Evolutionary conservation across 2,113 vertebrate genomes (phyloP), one percentile per base, ranked within the genome.

Genomic region (Silurus asotus): DNA sequence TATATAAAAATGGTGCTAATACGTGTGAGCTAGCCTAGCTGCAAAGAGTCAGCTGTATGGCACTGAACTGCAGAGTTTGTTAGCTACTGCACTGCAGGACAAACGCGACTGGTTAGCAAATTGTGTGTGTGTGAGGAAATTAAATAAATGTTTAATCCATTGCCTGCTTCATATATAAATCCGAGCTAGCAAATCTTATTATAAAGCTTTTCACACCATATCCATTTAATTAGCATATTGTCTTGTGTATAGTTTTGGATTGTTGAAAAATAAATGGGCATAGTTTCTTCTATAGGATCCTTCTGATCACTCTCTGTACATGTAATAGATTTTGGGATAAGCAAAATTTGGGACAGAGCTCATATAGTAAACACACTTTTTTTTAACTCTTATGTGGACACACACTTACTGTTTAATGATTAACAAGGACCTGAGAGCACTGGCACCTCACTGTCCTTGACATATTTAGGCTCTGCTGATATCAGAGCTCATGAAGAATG

Each of bases 401-500:
- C 67, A 20, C 62, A 61, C 20, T 58, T 23, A 64, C 5, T 65
- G 69, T 37, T 61, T 82, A 82, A 82, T 51, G 58, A 86, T 82
- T 82, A 75, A 37, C 81, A 67, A 56, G 49, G 17, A 64, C 48
- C 79, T 28, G 51, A 23, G 51, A 55, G 62, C 14, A 61, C 25
- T 86, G 65, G 64, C 65, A 61, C 77, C 67, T 67, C 15, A 37
- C 65, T 74, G 77, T 62, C 77, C 65, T 25, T 70, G 53, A 81
- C 28, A 86, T 61, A 61, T 80, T 80, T 80, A 80, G n/a, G 53
- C 53, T 78, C 55, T 76, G 49, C 45, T 84, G 48, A 84, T 78
- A 53, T 76, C 8, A 45, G 28, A 37, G 13, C 10, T 28, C n/a
- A 13, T 19, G 25, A 65, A 62, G 45, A 61, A 51, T 49, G 20